Base-by-base conservation (phyloP, 2,888 invertebrate genomes). In the Auanema freiburgensis region DNA sequence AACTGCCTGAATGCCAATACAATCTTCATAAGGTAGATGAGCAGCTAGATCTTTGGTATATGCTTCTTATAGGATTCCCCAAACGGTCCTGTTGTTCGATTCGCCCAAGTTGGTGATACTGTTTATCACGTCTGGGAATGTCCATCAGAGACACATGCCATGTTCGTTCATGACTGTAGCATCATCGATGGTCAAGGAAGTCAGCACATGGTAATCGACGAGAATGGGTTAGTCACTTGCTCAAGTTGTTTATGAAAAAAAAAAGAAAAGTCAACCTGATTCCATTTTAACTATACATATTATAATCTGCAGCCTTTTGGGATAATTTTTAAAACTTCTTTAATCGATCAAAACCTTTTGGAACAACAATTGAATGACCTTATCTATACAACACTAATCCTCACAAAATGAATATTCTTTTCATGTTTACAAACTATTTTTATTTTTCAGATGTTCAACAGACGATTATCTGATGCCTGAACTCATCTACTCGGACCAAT, bases 81-180 rank as follows among this genome's bases (percentile, higher is more conserved):
- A 40, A 79, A 82, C 65, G 82, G 82, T 14, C 79, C 82, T 12
- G 62, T 77, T 12, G 70, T 74, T 43, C 71, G 73, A 59, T 74
- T 69, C 53, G 72, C 69, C 1, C 62, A 71, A 50, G 60, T 74
- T n/a, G 72, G 82, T 16, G 81, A 82, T 53, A 65, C 72, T n/a
- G 68, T 82, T 18, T 82, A 77, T 65, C 82, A 82, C 57, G 78
- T 81, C 33, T 82, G 82, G 82, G 75, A 77, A 10, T 82, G 82
- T 55, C 74, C 79, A 3, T 77, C 77, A 12, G 72, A 74, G 12
- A 58, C 59, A 1, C 77, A 79, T 61, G 68, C 74, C n/a, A 82
- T 82, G 81, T 65, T 77, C 54, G 68, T 82, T 43, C 77, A 79
- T 65, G 71, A 75, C 42, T 82, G 82, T 66, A 55, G 65, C 51